Percentiles rank a stretch among this genome's conserved stretches.
phyloP scores from a whole-genome alignment of 2,888 invertebrate genomes.

The Onchidella celtica region DNA sequence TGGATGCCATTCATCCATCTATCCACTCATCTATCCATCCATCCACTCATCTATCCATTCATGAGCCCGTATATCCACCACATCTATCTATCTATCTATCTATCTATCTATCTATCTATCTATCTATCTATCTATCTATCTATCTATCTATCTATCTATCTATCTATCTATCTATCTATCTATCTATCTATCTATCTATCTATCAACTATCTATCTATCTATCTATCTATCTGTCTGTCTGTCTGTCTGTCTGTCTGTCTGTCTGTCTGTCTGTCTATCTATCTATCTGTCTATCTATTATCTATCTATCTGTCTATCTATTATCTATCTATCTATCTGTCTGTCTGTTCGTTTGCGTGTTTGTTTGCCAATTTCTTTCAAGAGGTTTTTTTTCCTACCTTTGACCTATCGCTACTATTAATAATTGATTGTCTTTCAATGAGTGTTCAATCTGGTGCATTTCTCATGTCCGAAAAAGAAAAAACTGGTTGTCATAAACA shows the following conservation, averaged over 20 bases:
- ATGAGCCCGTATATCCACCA: too few relatives aligned
- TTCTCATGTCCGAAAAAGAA: too few relatives aligned
- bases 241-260: not conserved
- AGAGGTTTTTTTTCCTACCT: too few relatives aligned
- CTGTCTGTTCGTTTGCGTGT: not conserved
- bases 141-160: conserved; percentile 33
- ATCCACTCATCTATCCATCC: too few relatives aligned
- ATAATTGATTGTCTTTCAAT: too few relatives aligned
- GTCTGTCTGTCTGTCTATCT: not conserved
- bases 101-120: conserved; percentile 22
- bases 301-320: not conserved
- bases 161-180: conserved; percentile 6
- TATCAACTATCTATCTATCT: not conserved
- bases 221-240: not conserved
- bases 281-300: not conserved
- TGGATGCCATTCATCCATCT: too few relatives aligned
- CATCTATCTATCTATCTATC: conserved; percentile 4
- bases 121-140: not conserved
- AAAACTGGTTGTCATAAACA: too few relatives aligned
- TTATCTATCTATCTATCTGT: not conserved
- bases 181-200: not conserved
- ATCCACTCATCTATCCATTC: too few relatives aligned
- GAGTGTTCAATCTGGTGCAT: too few relatives aligned
- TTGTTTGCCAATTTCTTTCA: too few relatives aligned
- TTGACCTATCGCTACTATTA: too few relatives aligned